phyloP scores from a whole-genome alignment of 2,113 vertebrate species.

The Paradoxurus hermaphroditus region DNA sequence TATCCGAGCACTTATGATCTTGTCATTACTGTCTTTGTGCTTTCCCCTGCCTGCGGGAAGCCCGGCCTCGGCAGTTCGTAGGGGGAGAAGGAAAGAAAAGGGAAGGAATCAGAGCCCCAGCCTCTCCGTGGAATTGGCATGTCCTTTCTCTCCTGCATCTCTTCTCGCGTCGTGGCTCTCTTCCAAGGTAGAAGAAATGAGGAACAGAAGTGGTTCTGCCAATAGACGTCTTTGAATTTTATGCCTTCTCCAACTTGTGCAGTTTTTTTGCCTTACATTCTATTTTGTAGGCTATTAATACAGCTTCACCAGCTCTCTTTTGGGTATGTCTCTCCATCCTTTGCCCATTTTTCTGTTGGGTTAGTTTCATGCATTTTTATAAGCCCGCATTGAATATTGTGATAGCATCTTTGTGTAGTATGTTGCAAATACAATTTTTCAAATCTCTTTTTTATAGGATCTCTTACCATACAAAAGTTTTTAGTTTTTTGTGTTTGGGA shows the following conservation, averaged over 20 bases:
- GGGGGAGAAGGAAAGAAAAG: not conserved
- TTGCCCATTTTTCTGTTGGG: not conserved
- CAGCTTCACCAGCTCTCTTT: not conserved
- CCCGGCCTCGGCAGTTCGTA: not conserved
- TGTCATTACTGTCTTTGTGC: not conserved
- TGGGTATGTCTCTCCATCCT: not conserved
- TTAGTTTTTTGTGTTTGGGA: not conserved
- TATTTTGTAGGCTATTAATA: not conserved
- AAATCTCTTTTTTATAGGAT: not conserved
- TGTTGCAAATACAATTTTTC: not conserved
- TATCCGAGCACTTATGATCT: not conserved
- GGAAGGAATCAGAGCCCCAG: not conserved
- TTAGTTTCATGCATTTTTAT: not conserved
- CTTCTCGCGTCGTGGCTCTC: not conserved
- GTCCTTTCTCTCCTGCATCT: not conserved
- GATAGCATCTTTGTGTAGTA: not conserved
- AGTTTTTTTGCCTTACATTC: not conserved
- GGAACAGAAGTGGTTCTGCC: not conserved
- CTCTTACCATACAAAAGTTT: not conserved
- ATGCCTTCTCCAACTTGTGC: not conserved
- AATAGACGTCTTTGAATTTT: not conserved
- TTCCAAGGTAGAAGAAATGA: not conserved
- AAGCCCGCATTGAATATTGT: not conserved
- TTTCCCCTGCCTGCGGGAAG: not conserved
- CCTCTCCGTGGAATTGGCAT: not conserved